A percentile compares a stretch with the other conserved stretches of the same genome.
These are phyloP conservation scores for Cabera pusaria DNA, from an alignment of 2,888 invertebrate species.

Conservation along the genomic window DNA sequence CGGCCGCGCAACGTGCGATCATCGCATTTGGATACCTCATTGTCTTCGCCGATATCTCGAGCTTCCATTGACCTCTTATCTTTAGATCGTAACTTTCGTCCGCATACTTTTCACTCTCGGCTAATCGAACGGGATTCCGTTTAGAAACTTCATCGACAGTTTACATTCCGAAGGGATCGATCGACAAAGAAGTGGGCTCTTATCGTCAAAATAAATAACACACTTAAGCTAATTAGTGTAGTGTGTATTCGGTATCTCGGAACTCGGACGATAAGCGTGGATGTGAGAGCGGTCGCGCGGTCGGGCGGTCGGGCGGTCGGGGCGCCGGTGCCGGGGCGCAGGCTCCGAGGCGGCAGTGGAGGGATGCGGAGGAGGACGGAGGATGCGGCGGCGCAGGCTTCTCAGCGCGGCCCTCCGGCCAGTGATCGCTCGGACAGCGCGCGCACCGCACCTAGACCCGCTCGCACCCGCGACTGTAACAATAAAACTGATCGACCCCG, in stretches of 20 bases:
- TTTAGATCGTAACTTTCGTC: conserved; percentile 23
- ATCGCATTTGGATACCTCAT: conserved; percentile 23
- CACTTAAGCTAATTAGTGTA: conserved; percentile 56
- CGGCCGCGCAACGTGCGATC: conserved; percentile 32
- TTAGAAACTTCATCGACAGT: conserved; percentile 2
- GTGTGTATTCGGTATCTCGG: conserved; percentile 51
- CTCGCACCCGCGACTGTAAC: conserved; percentile 44
- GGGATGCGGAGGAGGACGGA: conserved; percentile 43
- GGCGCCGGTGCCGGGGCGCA: conserved; percentile 51
- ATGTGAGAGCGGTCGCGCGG: conserved; percentile 50
- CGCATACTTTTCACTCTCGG: conserved; percentile 3
- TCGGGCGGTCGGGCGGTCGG: conserved; percentile 41
- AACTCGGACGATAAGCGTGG: conserved; percentile 45
- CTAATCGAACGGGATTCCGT: conserved; percentile 4
- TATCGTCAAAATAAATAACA: conserved; percentile 52
- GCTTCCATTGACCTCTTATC: conserved; percentile 20
- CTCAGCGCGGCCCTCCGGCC: conserved; percentile 24
- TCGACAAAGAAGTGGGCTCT: conserved; percentile 25
- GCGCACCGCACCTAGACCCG: conserved; percentile 40
- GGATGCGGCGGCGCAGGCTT: conserved; percentile 21
- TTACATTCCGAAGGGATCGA: conserved; percentile 15
- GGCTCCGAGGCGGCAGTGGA: conserved; percentile 46
- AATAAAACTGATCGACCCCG: conserved; percentile 60
- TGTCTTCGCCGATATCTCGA: conserved; percentile 15
- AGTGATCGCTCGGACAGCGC: conserved; percentile 60